Evolutionary conservation across 2,113 vertebrate genomes (phyloP).

Genomic region (Ascaphus truei): DNA sequence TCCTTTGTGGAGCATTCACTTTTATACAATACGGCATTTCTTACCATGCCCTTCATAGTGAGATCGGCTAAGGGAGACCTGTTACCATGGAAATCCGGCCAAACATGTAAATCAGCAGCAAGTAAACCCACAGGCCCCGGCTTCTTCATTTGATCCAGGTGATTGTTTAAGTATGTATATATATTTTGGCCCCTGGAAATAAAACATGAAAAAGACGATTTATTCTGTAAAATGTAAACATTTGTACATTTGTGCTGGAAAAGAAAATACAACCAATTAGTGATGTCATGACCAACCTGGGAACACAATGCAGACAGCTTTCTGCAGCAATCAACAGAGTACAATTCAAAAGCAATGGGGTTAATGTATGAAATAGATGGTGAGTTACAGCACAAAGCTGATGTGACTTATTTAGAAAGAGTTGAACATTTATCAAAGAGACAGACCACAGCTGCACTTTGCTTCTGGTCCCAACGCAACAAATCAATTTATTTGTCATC

Average conservation of each 20-base stretch:
- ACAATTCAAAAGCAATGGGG: no score
- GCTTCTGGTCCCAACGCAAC: no score
- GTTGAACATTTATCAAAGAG: no score
- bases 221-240: conserved; percentile 54
- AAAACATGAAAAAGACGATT: conserved; percentile 47
- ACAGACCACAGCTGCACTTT: no score
- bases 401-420: no score
- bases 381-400: no score
- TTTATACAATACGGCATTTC: conserved; percentile 59
- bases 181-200: conserved; percentile 70
- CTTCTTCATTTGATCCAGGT: conserved; percentile 76
- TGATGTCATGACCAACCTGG: no score
- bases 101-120: conserved; percentile 86
- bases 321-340: no score
- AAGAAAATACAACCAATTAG: conserved; percentile 38
- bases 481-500: no score
- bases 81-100: conserved; percentile 98
- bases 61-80: conserved; percentile 92
- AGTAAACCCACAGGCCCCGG: conserved; percentile 76
- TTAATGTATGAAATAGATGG: no score
- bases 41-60: conserved; percentile 91
- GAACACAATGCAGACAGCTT: no score
- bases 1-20: conserved; percentile 46
- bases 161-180: conserved; percentile 86
- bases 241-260: conserved; percentile 40